A percentile compares a stretch with the other conserved stretches of the same genome.
Evolutionary conservation across 1,140 invertebrate genomes (phyloP).

Genomic region (Drosophila sturtevanti): DNA sequence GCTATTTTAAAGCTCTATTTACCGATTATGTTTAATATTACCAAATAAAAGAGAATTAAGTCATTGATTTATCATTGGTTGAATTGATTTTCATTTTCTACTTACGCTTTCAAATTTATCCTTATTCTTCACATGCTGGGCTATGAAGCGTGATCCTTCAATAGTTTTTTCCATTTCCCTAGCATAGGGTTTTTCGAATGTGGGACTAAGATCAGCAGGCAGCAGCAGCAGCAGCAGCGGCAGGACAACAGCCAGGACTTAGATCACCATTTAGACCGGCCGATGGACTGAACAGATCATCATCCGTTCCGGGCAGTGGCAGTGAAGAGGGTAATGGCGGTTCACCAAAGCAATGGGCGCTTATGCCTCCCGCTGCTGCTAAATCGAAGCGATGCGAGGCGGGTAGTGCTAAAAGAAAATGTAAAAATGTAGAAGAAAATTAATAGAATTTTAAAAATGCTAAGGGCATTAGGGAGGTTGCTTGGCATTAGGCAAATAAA

Average conservation of each 20-base stretch:
- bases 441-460: background rate
- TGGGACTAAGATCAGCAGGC: slow-evolving; percentile 88
- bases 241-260: slow-evolving; percentile 83
- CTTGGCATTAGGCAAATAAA: slow-evolving; percentile 70
- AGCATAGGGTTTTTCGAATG: slow-evolving; percentile 89
- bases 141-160: slow-evolving; percentile 95
- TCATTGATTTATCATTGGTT: no score
- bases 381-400: slow-evolving; percentile 84
- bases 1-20: background rate
- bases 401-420: slow-evolving; percentile 83
- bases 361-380: slow-evolving; percentile 83
- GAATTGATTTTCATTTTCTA: slow-evolving; percentile 55
- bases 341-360: slow-evolving; percentile 86
- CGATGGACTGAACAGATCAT: slow-evolving; percentile 90
- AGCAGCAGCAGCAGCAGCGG: slow-evolving; percentile 39
- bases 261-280: slow-evolving; percentile 84
- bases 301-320: slow-evolving; percentile 89
- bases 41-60: no score
- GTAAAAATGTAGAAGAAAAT: background rate
- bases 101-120: slow-evolving; percentile 96
- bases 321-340: slow-evolving; percentile 86
- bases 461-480: background rate
- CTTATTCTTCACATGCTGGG: slow-evolving; percentile 96
- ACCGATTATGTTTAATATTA: no score
- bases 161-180: slow-evolving; percentile 94